These are phyloP conservation scores for Bombus impatiens DNA, from an alignment of 1,140 invertebrate species.

Conservation along the genomic window DNA sequence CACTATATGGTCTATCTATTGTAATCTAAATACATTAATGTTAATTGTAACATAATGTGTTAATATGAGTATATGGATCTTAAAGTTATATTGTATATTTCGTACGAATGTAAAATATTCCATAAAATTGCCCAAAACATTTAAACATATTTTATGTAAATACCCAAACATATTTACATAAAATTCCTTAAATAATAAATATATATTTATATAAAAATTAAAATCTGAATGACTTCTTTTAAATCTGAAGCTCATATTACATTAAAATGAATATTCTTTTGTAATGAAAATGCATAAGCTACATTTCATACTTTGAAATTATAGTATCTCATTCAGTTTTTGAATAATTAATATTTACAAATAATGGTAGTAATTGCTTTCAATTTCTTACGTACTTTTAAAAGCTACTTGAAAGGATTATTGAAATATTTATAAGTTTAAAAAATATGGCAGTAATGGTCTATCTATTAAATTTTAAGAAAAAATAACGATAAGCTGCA, in stretches of 20 bases:
- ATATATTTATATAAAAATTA: slow-evolving; percentile 40
- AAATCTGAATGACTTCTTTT: slow-evolving; percentile 40
- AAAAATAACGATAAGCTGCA: slow-evolving; percentile 9
- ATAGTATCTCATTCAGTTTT: not conserved
- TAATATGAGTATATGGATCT: slow-evolving; percentile 19
- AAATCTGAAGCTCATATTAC: not conserved
- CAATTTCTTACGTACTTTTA: slow-evolving; percentile 5
- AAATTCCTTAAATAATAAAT: slow-evolving; percentile 40
- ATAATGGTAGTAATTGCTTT: not conserved
- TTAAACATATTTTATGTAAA: not conserved
- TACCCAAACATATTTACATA: slow-evolving; percentile 11
- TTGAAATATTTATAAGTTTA: slow-evolving; percentile 25
- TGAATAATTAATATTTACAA: slow-evolving; percentile 8
- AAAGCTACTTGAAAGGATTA: slow-evolving; percentile 17
- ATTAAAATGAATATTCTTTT: slow-evolving; percentile 22
- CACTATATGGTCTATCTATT: not conserved
- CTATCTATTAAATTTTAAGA: slow-evolving; percentile 23
- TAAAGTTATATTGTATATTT: slow-evolving; percentile 28
- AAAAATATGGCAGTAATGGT: slow-evolving; percentile 56
- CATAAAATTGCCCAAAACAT: slow-evolving; percentile 12
- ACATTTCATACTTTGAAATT: not conserved
- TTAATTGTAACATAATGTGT: slow-evolving; percentile 29
- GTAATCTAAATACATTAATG: slow-evolving; percentile 20
- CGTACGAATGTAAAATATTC: slow-evolving; percentile 32
- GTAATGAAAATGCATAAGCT: not conserved